A percentile compares a stretch with the other conserved stretches of the same genome.
phyloP scores from a whole-genome alignment of 1,140 invertebrate species.

The Formica selysi region DNA sequence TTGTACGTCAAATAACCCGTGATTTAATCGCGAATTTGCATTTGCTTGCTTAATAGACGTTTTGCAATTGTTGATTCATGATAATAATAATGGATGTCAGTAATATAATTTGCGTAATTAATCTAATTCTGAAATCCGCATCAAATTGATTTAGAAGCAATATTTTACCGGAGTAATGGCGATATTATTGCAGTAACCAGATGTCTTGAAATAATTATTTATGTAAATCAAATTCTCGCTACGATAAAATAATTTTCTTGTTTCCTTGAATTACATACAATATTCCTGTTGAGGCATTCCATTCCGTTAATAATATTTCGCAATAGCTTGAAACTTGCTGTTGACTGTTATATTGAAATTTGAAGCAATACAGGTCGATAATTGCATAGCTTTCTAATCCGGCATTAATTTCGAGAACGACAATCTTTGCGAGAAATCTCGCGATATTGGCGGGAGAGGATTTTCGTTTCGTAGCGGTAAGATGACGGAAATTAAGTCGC shows the following conservation, averaged over 20 bases:
- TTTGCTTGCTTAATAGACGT: constrained; percentile 42
- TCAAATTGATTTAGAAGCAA: background rate
- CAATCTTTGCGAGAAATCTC: constrained; percentile 46
- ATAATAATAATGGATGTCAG: constrained; percentile 2
- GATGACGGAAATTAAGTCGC: constrained; percentile 71
- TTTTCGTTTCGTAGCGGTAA: constrained; percentile 32
- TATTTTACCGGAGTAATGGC: background rate
- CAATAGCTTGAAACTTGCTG: background rate
- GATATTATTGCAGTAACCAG: background rate
- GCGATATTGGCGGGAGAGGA: background rate
- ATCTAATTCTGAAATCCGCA: background rate
- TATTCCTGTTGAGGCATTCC: background rate
- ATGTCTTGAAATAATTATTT: constrained; percentile 5
- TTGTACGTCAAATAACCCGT: constrained; percentile 56
- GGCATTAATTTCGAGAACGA: constrained; percentile 25
- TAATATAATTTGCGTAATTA: constrained; percentile 23
- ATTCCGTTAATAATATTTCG: background rate
- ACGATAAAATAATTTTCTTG: background rate
- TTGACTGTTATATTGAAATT: constrained; percentile 19
- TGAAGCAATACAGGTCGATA: constrained; percentile 19
- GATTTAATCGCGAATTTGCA: constrained; percentile 57
- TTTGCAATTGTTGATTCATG: constrained; percentile 46
- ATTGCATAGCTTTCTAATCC: constrained; percentile 41
- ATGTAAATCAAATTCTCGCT: background rate
- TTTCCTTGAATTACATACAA: background rate